Evolutionary conservation across 2,888 invertebrate genomes (phyloP).

Genomic region (Cantharis lateralis): DNA sequence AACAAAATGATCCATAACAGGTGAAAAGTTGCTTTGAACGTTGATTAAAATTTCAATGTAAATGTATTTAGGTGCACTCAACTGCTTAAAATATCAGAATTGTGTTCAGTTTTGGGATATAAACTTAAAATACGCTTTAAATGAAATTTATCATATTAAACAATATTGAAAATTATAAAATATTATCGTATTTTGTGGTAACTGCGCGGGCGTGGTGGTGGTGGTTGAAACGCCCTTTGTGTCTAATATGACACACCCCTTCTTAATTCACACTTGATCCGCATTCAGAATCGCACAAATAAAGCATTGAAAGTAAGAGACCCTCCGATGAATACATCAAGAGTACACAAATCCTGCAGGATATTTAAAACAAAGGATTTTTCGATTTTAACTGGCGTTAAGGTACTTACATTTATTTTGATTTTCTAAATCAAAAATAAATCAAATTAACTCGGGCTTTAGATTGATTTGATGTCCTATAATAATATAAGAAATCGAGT

Average conservation of each 20-base stretch:
- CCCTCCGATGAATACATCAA: slow-evolving; percentile 46
- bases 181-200: slow-evolving; percentile 35
- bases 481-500: neutral
- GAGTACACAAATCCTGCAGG: slow-evolving; percentile 44
- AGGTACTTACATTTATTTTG: neutral
- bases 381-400: neutral
- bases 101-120: neutral
- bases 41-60: neutral
- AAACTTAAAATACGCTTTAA: neutral
- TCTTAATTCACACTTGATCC: slow-evolving; percentile 54
- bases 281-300: slow-evolving; percentile 44
- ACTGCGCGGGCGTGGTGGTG: slow-evolving; percentile 46
- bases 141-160: slow-evolving; percentile 15
- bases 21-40: neutral
- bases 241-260: slow-evolving; percentile 52
- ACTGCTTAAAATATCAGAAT: neutral
- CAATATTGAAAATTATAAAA: slow-evolving; percentile 30
- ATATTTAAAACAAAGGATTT: slow-evolving; percentile 51
- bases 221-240: slow-evolving; percentile 44
- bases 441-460: neutral
- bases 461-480: neutral
- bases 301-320: slow-evolving; percentile 32
- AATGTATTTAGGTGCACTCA: neutral
- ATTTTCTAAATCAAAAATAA: neutral
- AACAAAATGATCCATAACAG: neutral